Evolutionary conservation across 1,140 invertebrate species (phyloP), one percentile per base, ranked within the genome.

Genomic region (Drosophila sp.): DNA sequence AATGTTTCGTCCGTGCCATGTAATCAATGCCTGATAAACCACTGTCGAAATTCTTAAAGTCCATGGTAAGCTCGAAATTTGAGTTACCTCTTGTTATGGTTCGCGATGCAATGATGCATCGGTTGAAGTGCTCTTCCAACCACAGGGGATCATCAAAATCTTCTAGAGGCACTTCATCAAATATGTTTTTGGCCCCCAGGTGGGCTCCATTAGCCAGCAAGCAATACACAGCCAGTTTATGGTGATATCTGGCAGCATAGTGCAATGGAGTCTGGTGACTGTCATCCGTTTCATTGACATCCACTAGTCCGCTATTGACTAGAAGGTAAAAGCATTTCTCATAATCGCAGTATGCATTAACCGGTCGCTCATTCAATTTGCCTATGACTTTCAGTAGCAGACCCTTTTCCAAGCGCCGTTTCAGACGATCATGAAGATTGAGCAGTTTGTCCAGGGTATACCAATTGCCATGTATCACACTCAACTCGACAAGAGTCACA

Each of bases 191-290:
- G 8, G 94, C 93, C 1, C 95, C 95, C 4, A 96, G 92, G 75
- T 95, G 96, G 11, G 96, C 95, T 17, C 96, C 96, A 69, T 93
- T 93, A 33, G 93, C 90, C 4, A 97, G 85, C n/a, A 97, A 82
- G 41, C 94, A 86, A 30, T 94, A 81, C 4, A 95, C 93, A 1
- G 94, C 94, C n/a, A 94, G 92, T 33, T 92, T 85, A 72, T 94
- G 93, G 3, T 94, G 94, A 77, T 94, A 94, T 81, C 94, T 94
- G 4, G 95, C 94, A 1, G 97, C 96, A 90, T 97, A 97, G 91
- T 98, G 96, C 27, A 98, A 92, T 1, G 96, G 94, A 5, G 96
- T 96, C 73, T 97, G 96, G 6, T 94, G 94, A 86, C 95, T 95
- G 1, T 93, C 92, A 86, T 97, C 96, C 10, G 84, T 79, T 67